Percentiles rank a stretch among this genome's conserved stretches.
Conservation (phyloP, 2,113 vertebrate species). For the Gnathonemus longibarbis region DNA sequence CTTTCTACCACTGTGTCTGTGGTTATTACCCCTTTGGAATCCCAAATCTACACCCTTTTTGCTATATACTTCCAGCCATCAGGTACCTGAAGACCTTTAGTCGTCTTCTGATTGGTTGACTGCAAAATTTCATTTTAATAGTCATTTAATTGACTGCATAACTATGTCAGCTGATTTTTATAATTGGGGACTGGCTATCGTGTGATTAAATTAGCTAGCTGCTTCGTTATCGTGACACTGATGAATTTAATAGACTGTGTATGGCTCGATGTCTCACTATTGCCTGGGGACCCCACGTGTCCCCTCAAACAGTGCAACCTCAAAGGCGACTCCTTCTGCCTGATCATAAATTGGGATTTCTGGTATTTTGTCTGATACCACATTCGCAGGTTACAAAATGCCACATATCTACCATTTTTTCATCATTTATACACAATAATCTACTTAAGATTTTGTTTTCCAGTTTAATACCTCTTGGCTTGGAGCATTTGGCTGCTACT, state of each 20-base stretch:
- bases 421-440: not conserved
- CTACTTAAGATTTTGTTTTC: not conserved
- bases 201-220: not conserved
- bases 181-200: not conserved
- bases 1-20: not conserved
- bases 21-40: not conserved
- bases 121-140: not conserved
- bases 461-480: not conserved
- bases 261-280: not conserved
- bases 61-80: not conserved
- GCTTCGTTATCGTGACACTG: not conserved
- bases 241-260: not conserved
- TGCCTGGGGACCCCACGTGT: not conserved
- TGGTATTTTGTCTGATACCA: not conserved
- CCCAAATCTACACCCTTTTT: not conserved
- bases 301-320: not conserved
- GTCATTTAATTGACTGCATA: not conserved
- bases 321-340: not conserved
- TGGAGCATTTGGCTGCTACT: not conserved
- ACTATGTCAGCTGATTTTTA: not conserved
- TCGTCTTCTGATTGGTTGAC: not conserved
- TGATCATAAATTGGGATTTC: not conserved
- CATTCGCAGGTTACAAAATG: not conserved
- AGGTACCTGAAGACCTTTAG: not conserved
- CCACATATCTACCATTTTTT: not conserved